Base-by-base conservation (phyloP, 2,797 vertebrate species). In the Karalla daura region DNA sequence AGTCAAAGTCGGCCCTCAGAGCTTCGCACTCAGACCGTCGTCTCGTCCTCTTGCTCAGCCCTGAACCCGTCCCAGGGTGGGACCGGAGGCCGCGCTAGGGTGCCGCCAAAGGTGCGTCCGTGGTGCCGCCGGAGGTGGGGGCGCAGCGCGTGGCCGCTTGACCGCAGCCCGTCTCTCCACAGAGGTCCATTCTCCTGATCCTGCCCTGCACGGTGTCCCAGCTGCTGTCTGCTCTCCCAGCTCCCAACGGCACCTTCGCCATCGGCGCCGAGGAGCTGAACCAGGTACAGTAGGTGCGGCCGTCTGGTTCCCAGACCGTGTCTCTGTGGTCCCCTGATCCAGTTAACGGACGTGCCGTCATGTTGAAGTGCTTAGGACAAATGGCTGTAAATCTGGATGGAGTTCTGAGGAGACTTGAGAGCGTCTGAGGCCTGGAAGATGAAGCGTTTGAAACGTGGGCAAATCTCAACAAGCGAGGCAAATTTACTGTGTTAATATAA, bases 121-220 rank as follows among this genome's bases (percentile, higher is more conserved):
- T 1, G 44, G 11, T 20, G 32, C 27, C 35, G 20, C 52, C 0
- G 1, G 15, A 18, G 6, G 4, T 18, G 18, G 12, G 32, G 47
- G 46, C 3, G 7, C 2, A 1, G 0, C 13, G 10, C 5, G 1
- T 20, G 13, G 32, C 2, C 40, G 7, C 28, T 21, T 51, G 4
- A 8, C 41, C 30, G n/a, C n/a, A n/a, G n/a, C 1, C 41, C 23
- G 7, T 78, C 12, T 68, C 2, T 5, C 28, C 43, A 27, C 80
- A 89, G 86, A 83, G 25, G 20, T 9, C 61, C 0, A 0, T 24
- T 6, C 65, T 76, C 4, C 61, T 73, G 65, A 68, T 88, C 40
- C 9, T 84, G 32, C 90, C 90, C 10, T 86, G 84, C 74, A 86
- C 88, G 0, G 90, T 90, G 58, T 91, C 88, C 24, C 91, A 92